These are phyloP conservation scores for Halocynthia aurantium DNA, from an alignment of 23 tunicate species.

Conservation along the genomic window DNA sequence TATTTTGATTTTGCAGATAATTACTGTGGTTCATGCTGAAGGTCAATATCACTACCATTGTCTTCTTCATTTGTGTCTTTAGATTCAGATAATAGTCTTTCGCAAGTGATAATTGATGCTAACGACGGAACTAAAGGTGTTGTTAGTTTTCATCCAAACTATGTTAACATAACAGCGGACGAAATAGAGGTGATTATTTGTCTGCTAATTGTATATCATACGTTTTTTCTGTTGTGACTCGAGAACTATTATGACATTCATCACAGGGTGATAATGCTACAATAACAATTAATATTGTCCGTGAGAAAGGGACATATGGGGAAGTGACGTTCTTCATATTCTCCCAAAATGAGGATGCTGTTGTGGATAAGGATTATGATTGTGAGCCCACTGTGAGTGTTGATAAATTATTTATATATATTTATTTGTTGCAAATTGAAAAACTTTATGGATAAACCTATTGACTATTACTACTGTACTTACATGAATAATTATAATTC, in stretches of 20 bases:
- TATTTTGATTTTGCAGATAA: background rate
- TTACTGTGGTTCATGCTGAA: background rate
- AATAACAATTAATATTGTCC: constrained; percentile 11
- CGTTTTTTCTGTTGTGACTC: background rate
- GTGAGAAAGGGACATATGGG: constrained; percentile 63
- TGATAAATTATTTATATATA: too few relatives aligned
- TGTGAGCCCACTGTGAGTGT: constrained; percentile 38
- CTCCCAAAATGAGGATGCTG: constrained; percentile 67
- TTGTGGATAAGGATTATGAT: constrained; percentile 27
- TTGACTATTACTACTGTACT: too few relatives aligned
- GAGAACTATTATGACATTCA: background rate
- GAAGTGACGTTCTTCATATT: constrained; percentile 50
- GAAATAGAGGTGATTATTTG: constrained; percentile 20
- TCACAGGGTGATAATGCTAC: constrained; percentile 27
- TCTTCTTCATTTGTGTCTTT: background rate
- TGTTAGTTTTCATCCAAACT: constrained; percentile 31
- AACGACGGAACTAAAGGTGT: constrained; percentile 89
- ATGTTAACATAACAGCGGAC: constrained; percentile 11
- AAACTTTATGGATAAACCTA: too few relatives aligned
- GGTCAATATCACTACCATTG: background rate
- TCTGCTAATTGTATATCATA: background rate
- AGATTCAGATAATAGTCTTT: constrained; percentile 41
- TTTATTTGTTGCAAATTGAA: too few relatives aligned
- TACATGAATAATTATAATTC: too few relatives aligned
- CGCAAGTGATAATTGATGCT: constrained; percentile 73